phyloP scores from a whole-genome alignment of 2,888 invertebrate species.

The Drosophila neotestacea region DNA sequence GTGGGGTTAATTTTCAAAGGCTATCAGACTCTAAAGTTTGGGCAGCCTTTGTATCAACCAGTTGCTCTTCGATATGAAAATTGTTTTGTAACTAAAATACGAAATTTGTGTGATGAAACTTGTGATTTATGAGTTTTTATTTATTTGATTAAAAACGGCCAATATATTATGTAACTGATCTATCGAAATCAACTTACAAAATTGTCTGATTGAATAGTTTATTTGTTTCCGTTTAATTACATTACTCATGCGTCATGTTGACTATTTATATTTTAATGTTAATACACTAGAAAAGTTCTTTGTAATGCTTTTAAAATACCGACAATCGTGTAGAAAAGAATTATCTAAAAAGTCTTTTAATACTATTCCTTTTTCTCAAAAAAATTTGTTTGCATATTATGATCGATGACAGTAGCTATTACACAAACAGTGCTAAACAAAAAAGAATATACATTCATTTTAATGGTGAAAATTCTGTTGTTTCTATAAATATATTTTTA shows the following conservation, averaged over 20 bases:
- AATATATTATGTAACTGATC: no score
- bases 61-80: conserved; percentile 1
- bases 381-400: conserved; percentile 20
- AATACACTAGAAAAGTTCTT: conserved; percentile 8
- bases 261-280: neutral
- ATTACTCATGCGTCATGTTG: conserved; percentile 8
- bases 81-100: conserved; percentile 12
- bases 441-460: neutral
- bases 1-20: conserved; percentile 14
- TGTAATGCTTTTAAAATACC: conserved; percentile 22
- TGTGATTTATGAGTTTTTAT: conserved; percentile 13
- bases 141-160: neutral
- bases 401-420: conserved; percentile 30
- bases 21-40: conserved; percentile 16
- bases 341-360: conserved; percentile 18
- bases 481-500: no score
- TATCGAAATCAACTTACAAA: conserved; percentile 11
- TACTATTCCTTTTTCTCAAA: neutral
- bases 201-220: conserved; percentile 7
- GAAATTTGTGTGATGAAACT: neutral
- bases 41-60: conserved; percentile 4
- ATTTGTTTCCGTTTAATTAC: neutral
- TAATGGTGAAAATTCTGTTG: no score
- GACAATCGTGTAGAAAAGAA: conserved; percentile 11
- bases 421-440: conserved; percentile 8